Percentiles rank a stretch among this genome's conserved stretches.
phyloP scores from a whole-genome alignment of 2,797 vertebrate species.

The Coregonus suidteri region DNA sequence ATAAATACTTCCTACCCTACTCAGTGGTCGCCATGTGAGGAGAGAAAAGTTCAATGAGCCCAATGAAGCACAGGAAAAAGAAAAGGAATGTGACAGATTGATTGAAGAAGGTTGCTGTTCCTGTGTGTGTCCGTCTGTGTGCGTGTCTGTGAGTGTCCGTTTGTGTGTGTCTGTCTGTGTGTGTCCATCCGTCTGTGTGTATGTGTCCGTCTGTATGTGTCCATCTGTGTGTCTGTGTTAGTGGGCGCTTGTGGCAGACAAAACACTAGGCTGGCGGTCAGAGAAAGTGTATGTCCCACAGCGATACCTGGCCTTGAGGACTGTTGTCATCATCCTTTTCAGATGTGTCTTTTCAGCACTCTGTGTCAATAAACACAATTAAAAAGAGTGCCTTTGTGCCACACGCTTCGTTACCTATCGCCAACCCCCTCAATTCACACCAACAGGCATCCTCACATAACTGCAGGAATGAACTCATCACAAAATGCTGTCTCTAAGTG shows the following conservation, averaged over 20 bases:
- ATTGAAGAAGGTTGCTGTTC: constrained; percentile 24
- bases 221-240: background rate
- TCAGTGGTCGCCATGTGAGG: background rate
- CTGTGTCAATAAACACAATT: constrained; percentile 30
- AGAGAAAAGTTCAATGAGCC: constrained; percentile 11
- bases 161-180: too few species aligned
- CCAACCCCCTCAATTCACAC: constrained; percentile 2
- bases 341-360: constrained; percentile 46
- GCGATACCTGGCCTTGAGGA: constrained; percentile 46
- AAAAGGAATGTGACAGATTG: background rate
- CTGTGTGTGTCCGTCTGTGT: background rate
- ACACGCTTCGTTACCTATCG: background rate
- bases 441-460: constrained; percentile 18
- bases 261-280: background rate
- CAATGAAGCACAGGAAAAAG: constrained; percentile 20
- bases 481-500: constrained; percentile 16
- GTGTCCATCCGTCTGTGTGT: too few species aligned
- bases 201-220: background rate
- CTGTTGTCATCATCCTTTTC: constrained; percentile 37
- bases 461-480: constrained; percentile 16
- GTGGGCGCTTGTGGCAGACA: background rate
- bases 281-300: background rate
- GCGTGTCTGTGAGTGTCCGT: too few species aligned
- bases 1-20: background rate
- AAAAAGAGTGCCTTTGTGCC: constrained; percentile 20